Conservation (phyloP, 2,888 invertebrate genomes). For the Caenorhabditis drosophilae region DNA sequence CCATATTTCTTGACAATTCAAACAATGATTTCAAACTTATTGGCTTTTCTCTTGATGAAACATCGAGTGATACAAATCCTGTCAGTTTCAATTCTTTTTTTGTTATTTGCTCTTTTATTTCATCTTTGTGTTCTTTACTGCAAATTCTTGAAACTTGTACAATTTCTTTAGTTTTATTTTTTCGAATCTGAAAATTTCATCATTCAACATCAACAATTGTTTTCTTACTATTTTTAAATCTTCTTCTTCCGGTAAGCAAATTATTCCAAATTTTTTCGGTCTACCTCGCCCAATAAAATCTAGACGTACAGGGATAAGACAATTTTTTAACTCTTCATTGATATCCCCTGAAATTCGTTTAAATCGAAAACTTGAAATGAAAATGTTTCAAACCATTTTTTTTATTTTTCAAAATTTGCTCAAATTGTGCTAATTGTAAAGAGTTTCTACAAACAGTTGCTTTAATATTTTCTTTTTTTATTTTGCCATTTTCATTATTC, state of each 20-base stretch:
- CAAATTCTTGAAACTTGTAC: conserved; percentile 15
- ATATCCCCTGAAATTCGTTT: too few relatives aligned
- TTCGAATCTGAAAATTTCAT: conserved; percentile 9
- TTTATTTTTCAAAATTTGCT: conserved; percentile 5
- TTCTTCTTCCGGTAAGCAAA: conserved; percentile 32
- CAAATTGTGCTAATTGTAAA: conserved; percentile 5
- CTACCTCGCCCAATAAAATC: conserved; percentile 41
- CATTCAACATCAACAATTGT: not conserved
- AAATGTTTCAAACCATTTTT: conserved; percentile 8
- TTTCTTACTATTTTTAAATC: conserved; percentile 7
- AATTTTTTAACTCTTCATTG: too few relatives aligned
- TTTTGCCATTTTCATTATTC: conserved; percentile 6
- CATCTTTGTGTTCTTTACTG: conserved; percentile 5
- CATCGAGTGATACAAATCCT: conserved; percentile 44
- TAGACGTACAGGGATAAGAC: conserved; percentile 39
- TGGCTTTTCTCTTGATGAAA: conserved; percentile 39
- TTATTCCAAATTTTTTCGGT: conserved; percentile 39
- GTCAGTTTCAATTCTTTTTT: too few relatives aligned
- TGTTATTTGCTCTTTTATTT: conserved; percentile 8
- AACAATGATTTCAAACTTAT: conserved; percentile 39
- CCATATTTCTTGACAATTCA: conserved; percentile 12
- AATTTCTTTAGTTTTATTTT: conserved; percentile 20
- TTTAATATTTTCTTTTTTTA: not conserved
- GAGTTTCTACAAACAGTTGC: conserved; percentile 21
- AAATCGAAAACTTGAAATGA: not conserved